Evolutionary conservation across 2,888 invertebrate species (phyloP).

Genomic region (Camptogramma bilineatum): DNA sequence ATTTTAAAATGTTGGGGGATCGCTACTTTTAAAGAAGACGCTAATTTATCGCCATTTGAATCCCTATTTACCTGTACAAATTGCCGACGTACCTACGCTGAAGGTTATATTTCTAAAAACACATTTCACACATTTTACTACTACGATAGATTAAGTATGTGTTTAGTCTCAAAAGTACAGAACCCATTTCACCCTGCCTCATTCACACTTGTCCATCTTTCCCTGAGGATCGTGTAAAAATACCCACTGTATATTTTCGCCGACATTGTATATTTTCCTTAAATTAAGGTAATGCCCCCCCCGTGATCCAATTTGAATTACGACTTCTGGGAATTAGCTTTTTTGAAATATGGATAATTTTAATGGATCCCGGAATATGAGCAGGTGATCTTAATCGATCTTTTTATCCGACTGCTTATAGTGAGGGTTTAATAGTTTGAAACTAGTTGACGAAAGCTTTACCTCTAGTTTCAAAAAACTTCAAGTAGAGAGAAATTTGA

Average conservation of each 20-base stretch:
- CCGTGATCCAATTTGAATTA: constrained; percentile 66
- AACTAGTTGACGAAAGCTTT: no score
- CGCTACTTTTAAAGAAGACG: no score
- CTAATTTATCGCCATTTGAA: no score
- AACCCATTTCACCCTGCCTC: constrained; percentile 1
- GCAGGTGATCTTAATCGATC: constrained; percentile 27
- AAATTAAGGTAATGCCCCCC: constrained; percentile 63
- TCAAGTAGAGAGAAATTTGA: no score
- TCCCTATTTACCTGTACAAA: no score
- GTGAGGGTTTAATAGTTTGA: no score
- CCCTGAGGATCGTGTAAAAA: constrained; percentile 29
- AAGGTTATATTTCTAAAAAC: no score
- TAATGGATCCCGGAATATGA: constrained; percentile 26
- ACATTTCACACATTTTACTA: not conserved
- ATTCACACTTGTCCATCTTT: constrained; percentile 8
- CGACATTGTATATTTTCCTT: constrained; percentile 43
- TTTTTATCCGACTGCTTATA: no score
- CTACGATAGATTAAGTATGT: not conserved
- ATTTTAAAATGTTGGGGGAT: no score
- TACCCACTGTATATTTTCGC: constrained; percentile 15
- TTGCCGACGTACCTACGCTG: no score
- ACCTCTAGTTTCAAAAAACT: no score
- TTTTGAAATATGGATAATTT: constrained; percentile 37
- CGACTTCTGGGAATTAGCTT: constrained; percentile 42
- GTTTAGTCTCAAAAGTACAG: not conserved